These are phyloP conservation scores for Pangasianodon hypophthalmus DNA, from an alignment of 2,113 vertebrate species.

Conservation along the genomic window DNA sequence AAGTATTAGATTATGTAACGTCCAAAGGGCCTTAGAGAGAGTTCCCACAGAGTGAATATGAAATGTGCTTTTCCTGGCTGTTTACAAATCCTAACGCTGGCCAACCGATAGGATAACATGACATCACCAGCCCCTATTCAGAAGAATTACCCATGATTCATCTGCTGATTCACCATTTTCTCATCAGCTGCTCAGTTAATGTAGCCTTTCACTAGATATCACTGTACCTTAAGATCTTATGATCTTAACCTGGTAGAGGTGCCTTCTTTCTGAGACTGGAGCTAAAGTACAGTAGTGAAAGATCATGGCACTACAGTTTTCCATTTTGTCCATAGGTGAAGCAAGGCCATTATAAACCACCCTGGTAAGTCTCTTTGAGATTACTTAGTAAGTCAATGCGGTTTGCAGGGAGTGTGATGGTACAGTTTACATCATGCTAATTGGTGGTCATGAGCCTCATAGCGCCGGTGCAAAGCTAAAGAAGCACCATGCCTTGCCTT, in stretches of 20 bases:
- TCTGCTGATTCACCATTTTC: constrained; percentile 32
- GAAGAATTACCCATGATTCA: constrained; percentile 41
- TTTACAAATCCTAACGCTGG: not conserved
- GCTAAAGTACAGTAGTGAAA: not conserved
- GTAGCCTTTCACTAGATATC: constrained; percentile 4
- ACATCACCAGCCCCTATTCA: not conserved
- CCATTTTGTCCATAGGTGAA: not conserved
- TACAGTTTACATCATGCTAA: not conserved
- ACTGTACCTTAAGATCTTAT: not conserved
- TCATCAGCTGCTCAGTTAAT: constrained; percentile 12
- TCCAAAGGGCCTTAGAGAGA: not conserved
- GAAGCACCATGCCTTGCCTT: not conserved
- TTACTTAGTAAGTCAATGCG: not conserved
- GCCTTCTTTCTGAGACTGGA: not conserved
- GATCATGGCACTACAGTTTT: not conserved
- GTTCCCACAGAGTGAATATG: not conserved
- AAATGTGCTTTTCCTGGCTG: not conserved
- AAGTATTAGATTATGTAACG: not conserved
- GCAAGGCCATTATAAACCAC: not conserved
- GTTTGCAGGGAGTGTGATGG: not conserved
- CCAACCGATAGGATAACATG: not conserved
- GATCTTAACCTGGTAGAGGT: not conserved
- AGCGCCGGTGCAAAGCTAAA: not conserved
- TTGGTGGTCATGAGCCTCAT: not conserved
- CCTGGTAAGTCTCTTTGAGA: not conserved